Percentiles rank a stretch among this genome's conserved stretches.
Evolutionary conservation across 64 coral and sea anemone genomes (phyloP).

Genomic region (Porites australiensis): DNA sequence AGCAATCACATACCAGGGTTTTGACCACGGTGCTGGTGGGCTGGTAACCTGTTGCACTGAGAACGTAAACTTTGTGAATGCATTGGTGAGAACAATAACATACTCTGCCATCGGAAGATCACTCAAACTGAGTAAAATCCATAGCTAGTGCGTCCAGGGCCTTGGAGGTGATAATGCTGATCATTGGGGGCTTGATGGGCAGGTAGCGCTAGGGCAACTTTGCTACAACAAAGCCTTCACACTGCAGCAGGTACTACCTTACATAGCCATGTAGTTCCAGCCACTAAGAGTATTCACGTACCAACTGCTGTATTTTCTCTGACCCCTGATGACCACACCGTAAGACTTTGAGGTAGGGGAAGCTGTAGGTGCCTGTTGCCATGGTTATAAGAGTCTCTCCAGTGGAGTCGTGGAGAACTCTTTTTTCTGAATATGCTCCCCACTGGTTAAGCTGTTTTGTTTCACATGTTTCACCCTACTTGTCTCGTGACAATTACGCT

Average conservation of each 20-base stretch:
- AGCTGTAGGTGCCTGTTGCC: no score
- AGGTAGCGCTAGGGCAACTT: constrained; percentile 64
- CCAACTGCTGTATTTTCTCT: no score
- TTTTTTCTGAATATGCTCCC: constrained; percentile 22
- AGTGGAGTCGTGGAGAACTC: no score
- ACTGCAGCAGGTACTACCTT: constrained; percentile 21
- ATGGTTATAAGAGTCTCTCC: no score
- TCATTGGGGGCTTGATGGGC: constrained; percentile 23
- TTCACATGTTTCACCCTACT: not conserved
- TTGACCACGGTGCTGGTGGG: constrained; percentile 14
- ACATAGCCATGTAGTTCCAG: constrained; percentile 41
- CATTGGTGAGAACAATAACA: constrained; percentile 19
- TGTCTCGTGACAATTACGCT: constrained; percentile 11
- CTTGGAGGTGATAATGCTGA: constrained; percentile 28
- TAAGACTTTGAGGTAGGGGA: no score
- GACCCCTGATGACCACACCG: constrained; percentile 60
- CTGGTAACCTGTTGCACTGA: constrained; percentile 21
- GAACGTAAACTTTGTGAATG: constrained; percentile 38
- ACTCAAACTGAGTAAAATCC: constrained; percentile 59
- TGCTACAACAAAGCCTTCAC: constrained; percentile 49
- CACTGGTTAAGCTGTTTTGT: constrained; percentile 9
- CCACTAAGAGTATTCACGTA: no score
- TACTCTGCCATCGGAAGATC: constrained; percentile 35
- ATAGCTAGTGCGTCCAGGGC: constrained; percentile 63
- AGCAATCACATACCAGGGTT: not conserved